Evolutionary conservation across 37 sponge, comb jelly and placozoan genomes (phyloP).

Genomic region (Theonella swinhoei): DNA sequence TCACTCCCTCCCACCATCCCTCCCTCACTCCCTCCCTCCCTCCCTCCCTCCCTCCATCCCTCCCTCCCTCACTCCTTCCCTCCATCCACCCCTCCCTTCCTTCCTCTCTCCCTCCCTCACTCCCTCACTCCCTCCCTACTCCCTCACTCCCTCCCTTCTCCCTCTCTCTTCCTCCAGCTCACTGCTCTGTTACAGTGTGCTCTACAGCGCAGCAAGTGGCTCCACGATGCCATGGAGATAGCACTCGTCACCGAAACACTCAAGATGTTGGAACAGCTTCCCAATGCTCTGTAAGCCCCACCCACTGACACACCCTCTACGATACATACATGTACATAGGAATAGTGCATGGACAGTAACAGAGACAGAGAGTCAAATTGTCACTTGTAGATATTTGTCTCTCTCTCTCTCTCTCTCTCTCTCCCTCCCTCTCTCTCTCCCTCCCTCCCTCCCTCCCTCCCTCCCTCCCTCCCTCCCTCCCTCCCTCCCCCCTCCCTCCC

Average conservation of each 20-base stretch:
- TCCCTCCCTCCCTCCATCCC: too few species aligned
- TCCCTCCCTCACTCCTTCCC: too few species aligned
- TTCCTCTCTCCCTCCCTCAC: too few species aligned
- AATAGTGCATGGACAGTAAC: neutral
- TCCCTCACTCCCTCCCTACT: too few species aligned
- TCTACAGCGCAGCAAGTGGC: slow-evolving; percentile 33
- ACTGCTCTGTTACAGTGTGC: slow-evolving; percentile 26
- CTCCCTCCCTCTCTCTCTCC: slow-evolving; percentile 60
- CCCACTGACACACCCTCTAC: neutral
- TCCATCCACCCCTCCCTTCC: too few species aligned
- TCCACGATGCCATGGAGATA: slow-evolving; percentile 23
- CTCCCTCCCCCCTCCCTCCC: too few species aligned
- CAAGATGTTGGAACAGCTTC: slow-evolving; percentile 33
- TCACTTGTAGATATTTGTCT: neutral
- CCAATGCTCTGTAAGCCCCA: slow-evolving; percentile 37
- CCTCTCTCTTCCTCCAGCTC: slow-evolving; percentile 16
- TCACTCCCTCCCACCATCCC: too few species aligned
- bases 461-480: too few species aligned
- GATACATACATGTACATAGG: neutral
- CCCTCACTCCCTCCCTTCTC: too few species aligned
- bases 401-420: slow-evolving; percentile 49
- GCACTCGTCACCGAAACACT: slow-evolving; percentile 38
- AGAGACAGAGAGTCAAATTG: neutral
- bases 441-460: too few species aligned
- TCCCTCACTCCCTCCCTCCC: too few species aligned